Conservation (phyloP, 2,888 invertebrate genomes). For the Lithosia quadra region DNA sequence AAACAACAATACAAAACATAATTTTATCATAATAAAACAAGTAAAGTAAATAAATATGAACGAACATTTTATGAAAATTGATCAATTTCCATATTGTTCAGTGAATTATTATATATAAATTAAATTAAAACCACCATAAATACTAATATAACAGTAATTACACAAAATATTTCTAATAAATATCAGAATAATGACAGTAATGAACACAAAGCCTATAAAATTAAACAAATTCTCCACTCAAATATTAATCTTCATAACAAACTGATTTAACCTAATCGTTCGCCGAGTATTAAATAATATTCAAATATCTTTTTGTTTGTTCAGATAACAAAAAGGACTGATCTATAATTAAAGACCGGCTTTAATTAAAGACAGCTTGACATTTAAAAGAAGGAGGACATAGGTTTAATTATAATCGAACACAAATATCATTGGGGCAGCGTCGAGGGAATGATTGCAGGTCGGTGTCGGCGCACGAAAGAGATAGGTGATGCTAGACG, state of each 20-base stretch:
- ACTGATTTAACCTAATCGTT: conserved; percentile 42
- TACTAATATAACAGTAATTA: not conserved
- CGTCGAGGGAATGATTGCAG: conserved; percentile 74
- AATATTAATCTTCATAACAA: conserved; percentile 37
- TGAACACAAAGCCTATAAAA: conserved; percentile 2
- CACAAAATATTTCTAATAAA: conserved; percentile 10
- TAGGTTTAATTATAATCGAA: conserved; percentile 72
- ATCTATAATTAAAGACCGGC: conserved; percentile 72
- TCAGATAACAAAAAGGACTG: conserved; percentile 65
- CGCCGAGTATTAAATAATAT: conserved; percentile 43
- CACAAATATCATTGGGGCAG: conserved; percentile 86
- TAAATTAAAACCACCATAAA: not conserved
- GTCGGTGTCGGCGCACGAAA: conserved; percentile 62
- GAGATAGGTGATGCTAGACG: conserved; percentile 44
- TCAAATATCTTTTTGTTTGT: conserved; percentile 55
- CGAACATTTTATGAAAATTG: not conserved
- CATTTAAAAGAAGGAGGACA: conserved; percentile 86
- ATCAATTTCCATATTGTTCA: no score
- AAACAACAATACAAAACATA: no score
- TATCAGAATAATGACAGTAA: conserved; percentile 12
- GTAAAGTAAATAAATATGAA: not conserved
- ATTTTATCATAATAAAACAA: no score
- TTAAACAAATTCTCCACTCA: conserved; percentile 16
- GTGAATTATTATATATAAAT: not conserved
- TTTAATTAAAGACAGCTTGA: conserved; percentile 86